Percentiles rank a stretch among this genome's conserved stretches.
phyloP scores from a whole-genome alignment of 2,113 vertebrate species.

The Dendropsophus ebraccatus region DNA sequence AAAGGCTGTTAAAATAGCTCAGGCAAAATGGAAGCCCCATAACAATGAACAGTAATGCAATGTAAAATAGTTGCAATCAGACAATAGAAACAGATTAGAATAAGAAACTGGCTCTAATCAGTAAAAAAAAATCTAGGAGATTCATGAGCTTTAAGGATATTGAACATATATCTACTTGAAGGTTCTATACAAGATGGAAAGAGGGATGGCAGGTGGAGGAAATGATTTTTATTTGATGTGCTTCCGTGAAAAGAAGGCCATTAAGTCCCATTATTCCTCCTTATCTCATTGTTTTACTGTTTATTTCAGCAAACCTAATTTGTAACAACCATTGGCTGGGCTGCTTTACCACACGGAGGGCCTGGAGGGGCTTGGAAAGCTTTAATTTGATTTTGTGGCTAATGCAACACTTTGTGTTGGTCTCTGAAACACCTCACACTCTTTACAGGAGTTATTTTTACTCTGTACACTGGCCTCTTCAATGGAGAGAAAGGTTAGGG shows the following conservation, averaged over 20 bases:
- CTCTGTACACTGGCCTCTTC: no score
- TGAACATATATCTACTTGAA: no score
- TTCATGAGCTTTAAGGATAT: no score
- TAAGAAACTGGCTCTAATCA: no score
- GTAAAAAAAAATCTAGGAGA: no score
- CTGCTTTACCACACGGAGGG: conserved; percentile 66
- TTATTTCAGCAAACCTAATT: conserved; percentile 72
- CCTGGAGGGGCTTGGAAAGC: conserved; percentile 59
- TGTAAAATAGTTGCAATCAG: no score
- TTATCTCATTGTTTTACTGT: conserved; percentile 65
- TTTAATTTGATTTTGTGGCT: conserved; percentile 71
- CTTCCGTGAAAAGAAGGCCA: conserved; percentile 16
- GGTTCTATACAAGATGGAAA: neutral
- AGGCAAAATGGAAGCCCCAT: no score
- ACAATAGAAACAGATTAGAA: no score
- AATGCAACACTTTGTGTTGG: conserved; percentile 58
- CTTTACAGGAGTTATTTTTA: no score
- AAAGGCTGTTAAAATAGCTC: no score
- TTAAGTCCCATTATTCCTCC: conserved; percentile 38
- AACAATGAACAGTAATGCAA: no score
- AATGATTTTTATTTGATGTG: conserved; percentile 16
- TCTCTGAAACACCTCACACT: neutral
- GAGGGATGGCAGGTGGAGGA: conserved; percentile 9
- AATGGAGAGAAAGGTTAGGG: no score
- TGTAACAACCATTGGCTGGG: conserved; percentile 69